Evolutionary conservation across 1,140 invertebrate genomes (phyloP).

Genomic region (Phortica variegata): DNA sequence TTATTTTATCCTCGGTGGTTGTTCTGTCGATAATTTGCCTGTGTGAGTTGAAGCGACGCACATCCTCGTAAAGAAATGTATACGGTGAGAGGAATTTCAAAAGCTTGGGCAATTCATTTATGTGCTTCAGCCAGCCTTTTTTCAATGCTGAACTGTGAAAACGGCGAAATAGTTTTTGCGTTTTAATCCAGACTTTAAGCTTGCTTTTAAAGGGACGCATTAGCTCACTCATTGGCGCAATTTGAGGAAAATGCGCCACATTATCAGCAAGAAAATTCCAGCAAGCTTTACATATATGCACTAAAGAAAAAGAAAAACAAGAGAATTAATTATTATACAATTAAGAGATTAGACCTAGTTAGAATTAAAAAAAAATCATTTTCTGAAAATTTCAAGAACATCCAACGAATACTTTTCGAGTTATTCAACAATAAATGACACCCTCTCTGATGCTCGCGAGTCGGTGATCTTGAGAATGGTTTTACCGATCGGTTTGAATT

Average conservation of each 20-base stretch:
- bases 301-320: constrained; percentile 2
- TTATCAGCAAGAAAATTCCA: constrained; percentile 34
- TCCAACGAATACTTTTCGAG: too few relatives aligned
- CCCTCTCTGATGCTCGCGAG: too few relatives aligned
- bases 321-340: too few relatives aligned
- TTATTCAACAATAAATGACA: too few relatives aligned
- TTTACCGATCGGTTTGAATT: too few relatives aligned
- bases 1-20: constrained; percentile 14
- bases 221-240: constrained; percentile 36
- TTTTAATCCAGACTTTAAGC: constrained; percentile 32
- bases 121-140: constrained; percentile 27
- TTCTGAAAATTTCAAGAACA: too few relatives aligned
- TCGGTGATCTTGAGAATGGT: too few relatives aligned
- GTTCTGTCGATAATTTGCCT: neutral
- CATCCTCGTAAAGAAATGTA: constrained; percentile 28
- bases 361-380: too few relatives aligned
- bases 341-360: too few relatives aligned
- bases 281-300: constrained; percentile 21
- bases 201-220: constrained; percentile 26
- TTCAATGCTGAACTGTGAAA: constrained; percentile 34
- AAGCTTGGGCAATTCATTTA: constrained; percentile 21
- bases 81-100: constrained; percentile 14
- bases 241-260: constrained; percentile 28
- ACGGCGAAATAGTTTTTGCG: constrained; percentile 27
- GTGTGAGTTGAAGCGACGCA: too few relatives aligned